A percentile compares a stretch with the other conserved stretches of the same genome.
Conservation (phyloP, 2,113 vertebrate species). For the Zeus faber region DNA sequence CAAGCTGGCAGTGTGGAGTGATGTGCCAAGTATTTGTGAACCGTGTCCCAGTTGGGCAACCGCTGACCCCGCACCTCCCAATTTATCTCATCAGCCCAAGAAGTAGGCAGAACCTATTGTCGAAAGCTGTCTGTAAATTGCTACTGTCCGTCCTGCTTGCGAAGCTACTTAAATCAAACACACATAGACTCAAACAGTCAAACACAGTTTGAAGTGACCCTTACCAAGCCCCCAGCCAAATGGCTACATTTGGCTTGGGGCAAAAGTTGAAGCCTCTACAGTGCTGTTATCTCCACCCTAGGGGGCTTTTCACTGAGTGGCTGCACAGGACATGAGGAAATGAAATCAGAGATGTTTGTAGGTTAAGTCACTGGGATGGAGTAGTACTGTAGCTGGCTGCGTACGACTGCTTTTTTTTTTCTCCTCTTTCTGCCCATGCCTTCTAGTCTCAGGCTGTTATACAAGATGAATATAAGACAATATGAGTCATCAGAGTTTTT, state of each 20-base stretch:
- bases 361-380: conserved; percentile 19
- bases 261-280: conserved; percentile 49
- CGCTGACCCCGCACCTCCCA: no score
- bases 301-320: conserved; percentile 32
- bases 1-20: no score
- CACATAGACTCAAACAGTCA: background rate
- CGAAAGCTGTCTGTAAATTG: no score
- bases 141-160: no score
- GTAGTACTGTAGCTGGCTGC: conserved; percentile 18
- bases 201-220: conserved; percentile 28
- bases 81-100: no score
- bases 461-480: background rate
- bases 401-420: conserved; percentile 15
- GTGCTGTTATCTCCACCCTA: conserved; percentile 42
- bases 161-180: no score
- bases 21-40: no score
- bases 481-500: background rate
- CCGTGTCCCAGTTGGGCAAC: no score
- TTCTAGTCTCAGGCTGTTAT: background rate
- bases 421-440: background rate
- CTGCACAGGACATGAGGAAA: conserved; percentile 41
- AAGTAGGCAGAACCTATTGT: no score
- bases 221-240: conserved; percentile 50
- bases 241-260: conserved; percentile 25
- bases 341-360: conserved; percentile 38